Evolutionary conservation across 2,113 vertebrate genomes (phyloP), one percentile per base, ranked within the genome.

Genomic region (Thamnophis sirtalis): DNA sequence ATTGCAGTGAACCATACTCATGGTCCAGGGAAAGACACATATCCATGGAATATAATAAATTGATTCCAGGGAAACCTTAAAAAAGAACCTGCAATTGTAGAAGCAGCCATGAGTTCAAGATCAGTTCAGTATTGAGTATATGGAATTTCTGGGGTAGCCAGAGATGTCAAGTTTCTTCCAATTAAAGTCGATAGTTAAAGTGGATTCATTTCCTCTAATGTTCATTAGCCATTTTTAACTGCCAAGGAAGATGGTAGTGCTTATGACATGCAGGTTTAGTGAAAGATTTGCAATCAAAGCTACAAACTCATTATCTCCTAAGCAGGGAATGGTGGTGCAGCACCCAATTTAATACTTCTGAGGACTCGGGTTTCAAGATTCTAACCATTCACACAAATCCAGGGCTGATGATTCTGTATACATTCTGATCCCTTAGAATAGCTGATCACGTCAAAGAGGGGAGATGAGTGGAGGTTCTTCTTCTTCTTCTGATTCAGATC

Each of bases 1-100:
- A 91, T 97, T 96, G 68, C 96, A 96, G 91, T 95, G 98, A 94
- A 98, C 98, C 7, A 98, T 98, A 48, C 98, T 99, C 99, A 99
- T 99, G 95, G 97, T 98, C 97, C 95, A 91, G 26, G 22, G 63
- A 10, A 92, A 95, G 95, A 97, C 96, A 96, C 90, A 92, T 97
- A 95, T 97, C 95, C 96, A 96, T 97, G 84, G 86, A 5, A n/a
- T 97, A 96, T 97, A 98, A 95, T 55, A 92, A 91, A 90, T 80
- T 68, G 93, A 58, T 84, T 26, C 1, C 3, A 73, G 84, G 90
- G 90, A 51, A 93, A 49, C 90, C 89, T 87, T 24, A 5, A 60
- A 51, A 48, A 92, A 10, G 38, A 91, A 48, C 49, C 22, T 26
- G 26, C 55, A 88, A 60, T 8, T 92, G 53, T 3, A 50, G 90